Conservation (phyloP, 2,797 vertebrate species). For the Clarias platycephalus region DNA sequence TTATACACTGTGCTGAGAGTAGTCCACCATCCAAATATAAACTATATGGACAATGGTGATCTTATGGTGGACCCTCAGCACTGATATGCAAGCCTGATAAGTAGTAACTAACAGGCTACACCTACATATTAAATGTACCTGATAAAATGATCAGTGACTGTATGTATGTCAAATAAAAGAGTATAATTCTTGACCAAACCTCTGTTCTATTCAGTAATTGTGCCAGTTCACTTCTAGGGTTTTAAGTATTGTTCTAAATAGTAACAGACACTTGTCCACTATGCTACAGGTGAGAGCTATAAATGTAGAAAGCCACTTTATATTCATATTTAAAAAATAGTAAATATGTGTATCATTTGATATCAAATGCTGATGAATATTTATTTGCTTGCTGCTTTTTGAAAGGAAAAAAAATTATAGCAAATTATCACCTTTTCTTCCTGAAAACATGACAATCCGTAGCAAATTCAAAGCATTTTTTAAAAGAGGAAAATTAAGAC, state of each 20-base stretch:
- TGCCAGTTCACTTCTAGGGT: neutral
- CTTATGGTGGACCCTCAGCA: neutral
- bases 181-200: neutral
- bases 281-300: neutral
- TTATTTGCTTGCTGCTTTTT: slow-evolving; percentile 1
- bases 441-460: too few relatives aligned
- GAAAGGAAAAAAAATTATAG: neutral
- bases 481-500: too few relatives aligned
- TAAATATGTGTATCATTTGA: neutral
- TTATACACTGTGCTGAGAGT: slow-evolving; percentile 10
- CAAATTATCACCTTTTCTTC: neutral
- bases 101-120: neutral
- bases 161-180: neutral
- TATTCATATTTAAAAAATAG: neutral
- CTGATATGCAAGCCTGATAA: neutral
- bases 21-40: neutral
- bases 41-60: neutral
- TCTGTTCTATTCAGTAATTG: neutral
- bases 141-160: neutral
- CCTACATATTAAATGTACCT: neutral
- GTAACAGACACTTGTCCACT: neutral
- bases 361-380: neutral
- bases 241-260: neutral
- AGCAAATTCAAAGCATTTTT: too few relatives aligned
- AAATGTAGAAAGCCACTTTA: neutral